These are phyloP conservation scores for Eulacestoma nigropectus DNA, from an alignment of 2,113 vertebrate genomes.

Conservation along the genomic window DNA sequence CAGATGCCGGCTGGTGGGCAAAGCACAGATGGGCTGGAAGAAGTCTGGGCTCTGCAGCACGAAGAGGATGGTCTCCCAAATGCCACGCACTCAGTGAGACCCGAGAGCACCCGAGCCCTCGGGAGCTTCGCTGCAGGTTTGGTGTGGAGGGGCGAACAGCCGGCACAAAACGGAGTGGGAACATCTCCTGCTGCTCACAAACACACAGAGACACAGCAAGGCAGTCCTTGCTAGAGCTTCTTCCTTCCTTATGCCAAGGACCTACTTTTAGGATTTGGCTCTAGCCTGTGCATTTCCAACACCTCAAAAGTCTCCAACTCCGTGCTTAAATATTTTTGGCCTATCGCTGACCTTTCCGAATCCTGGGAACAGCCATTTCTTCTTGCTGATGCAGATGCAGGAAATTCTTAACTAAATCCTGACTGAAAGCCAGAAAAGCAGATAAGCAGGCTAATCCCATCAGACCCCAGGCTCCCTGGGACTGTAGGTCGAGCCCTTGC, in stretches of 20 bases:
- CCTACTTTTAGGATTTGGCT: not conserved
- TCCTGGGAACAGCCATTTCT: not conserved
- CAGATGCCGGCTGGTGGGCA: not conserved
- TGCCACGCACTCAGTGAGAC: not conserved
- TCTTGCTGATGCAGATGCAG: constrained; percentile 49
- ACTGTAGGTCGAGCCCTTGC: not conserved
- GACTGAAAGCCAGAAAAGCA: constrained; percentile 28
- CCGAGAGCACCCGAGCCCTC: rapidly evolving
- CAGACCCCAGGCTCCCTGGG: not conserved
- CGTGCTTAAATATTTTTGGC: constrained; percentile 36
- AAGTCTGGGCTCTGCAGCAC: not conserved
- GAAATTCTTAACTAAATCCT: constrained; percentile 56
- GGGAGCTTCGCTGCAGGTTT: not conserved
- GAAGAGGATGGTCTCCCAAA: not conserved
- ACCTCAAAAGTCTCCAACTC: constrained; percentile 19
- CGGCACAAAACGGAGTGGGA: not conserved
- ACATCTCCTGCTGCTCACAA: not conserved
- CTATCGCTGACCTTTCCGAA: constrained; percentile 5
- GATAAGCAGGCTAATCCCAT: constrained; percentile 59
- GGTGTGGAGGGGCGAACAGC: not conserved
- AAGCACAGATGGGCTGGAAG: not conserved
- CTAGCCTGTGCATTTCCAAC: not conserved
- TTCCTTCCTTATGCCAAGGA: not conserved
- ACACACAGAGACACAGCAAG: not conserved
- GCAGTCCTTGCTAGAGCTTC: not conserved